Evolutionary conservation across 2,797 vertebrate species (phyloP), one percentile per base, ranked within the genome.

Genomic region (Phrynocephalus forsythii): DNA sequence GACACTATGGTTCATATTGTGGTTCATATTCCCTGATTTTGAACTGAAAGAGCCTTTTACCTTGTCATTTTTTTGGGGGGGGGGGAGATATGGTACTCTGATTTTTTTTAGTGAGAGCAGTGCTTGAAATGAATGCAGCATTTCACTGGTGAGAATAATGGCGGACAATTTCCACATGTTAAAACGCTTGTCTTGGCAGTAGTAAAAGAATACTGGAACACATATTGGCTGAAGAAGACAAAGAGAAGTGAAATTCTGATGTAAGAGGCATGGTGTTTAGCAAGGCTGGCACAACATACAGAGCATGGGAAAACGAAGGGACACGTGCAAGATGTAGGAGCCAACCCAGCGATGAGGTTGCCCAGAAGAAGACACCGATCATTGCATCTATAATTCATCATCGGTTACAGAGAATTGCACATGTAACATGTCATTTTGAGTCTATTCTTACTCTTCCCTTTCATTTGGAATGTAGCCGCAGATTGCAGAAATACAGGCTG

Each of bases 81-180:
- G 7, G 56, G 56, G 56, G 38, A 38, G 38, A 44, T 83, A 38
- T 28, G 73, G 44, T 90, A 82, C 77, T 88, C 94, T 90, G 78
- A 87, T 87, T 71, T 77, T 60, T 91, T 73, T 93, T 11, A 75
- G 78, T 82, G 83, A 92, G 89, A 94, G 79, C 82, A 91, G 6
- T 69, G 30, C 83, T 92, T 87, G 91, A 92, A 86, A 90, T 91
- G 95, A 95, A 92, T 7, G 2, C 30, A 83, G 1, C 30, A 83
- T 94, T 90, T 95, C 11, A 0, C 81, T 15, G 77, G 94, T 86
- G 90, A 93, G 94, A 92, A 93, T 88, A 90, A 90, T 86, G 91
- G 85, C 84, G 91, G 97, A 98, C 97, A 95, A 95, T 92, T 98
- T 98, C 97, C 98, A 99, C 98, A 98, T 99, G 98, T 97, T 96